Evolutionary conservation across 2,888 invertebrate genomes (phyloP).

Genomic region (Adelognathus sp.): DNA sequence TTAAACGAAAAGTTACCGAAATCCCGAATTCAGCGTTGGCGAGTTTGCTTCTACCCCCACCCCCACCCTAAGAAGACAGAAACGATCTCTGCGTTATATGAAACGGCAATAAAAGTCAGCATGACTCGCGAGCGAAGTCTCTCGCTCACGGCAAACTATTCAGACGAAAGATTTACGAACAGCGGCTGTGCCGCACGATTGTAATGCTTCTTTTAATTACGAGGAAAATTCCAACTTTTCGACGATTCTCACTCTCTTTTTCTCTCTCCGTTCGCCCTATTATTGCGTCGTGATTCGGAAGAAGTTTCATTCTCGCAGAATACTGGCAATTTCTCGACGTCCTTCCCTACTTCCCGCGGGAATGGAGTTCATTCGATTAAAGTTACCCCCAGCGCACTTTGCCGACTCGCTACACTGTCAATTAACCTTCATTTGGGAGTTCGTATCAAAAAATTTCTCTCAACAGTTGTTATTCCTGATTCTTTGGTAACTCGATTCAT

Average conservation of each 20-base stretch:
- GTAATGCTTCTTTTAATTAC: constrained; percentile 42
- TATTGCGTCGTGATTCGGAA: neutral
- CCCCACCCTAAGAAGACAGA: neutral
- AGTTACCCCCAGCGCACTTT: neutral
- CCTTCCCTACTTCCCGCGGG: neutral
- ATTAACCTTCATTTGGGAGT: neutral
- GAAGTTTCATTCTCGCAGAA: constrained; percentile 12
- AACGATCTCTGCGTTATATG: constrained; percentile 22
- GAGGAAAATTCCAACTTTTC: constrained; percentile 13
- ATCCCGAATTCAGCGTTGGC: neutral
- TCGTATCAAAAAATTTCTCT: too few species aligned
- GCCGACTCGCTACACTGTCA: neutral
- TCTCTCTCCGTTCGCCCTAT: neutral
- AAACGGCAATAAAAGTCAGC: constrained; percentile 32
- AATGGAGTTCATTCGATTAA: constrained; percentile 3
- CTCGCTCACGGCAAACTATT: constrained; percentile 2
- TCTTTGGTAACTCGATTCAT: neutral
- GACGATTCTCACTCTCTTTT: neutral
- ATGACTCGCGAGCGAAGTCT: neutral
- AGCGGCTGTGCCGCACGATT: neutral
- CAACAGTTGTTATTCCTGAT: too few species aligned
- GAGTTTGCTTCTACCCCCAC: neutral
- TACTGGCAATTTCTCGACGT: neutral
- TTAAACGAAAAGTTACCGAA: constrained; percentile 25
- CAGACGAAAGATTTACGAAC: constrained; percentile 28